Conservation (phyloP, 2,113 vertebrate genomes). For the Nymphicus hollandicus region DNA sequence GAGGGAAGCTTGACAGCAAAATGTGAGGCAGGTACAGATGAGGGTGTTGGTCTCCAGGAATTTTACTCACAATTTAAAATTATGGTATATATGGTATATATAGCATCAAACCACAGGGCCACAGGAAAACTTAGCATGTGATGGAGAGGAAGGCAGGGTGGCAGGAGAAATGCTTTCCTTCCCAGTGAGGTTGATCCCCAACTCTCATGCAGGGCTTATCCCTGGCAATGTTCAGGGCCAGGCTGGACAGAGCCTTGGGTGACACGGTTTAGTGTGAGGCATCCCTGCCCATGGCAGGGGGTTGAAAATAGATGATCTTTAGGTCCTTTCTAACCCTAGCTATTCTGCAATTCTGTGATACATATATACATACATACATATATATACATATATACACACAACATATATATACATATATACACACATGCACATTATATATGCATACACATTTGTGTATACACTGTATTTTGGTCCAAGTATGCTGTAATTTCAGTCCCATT, state of each 20-base stretch:
- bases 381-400: too few species aligned
- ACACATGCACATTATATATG: not conserved
- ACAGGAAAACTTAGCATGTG: not conserved
- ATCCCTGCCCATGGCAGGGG: too few species aligned
- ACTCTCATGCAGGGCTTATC: not conserved
- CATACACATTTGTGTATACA: too few species aligned
- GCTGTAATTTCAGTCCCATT: not conserved
- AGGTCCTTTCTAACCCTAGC: not conserved
- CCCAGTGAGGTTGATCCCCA: not conserved
- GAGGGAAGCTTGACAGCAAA: not conserved
- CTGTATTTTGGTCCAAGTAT: not conserved
- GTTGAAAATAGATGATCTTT: not conserved
- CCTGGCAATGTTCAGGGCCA: not conserved
- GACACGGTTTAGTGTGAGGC: not conserved
- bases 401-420: not conserved
- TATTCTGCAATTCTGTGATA: not conserved
- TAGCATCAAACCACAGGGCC: not conserved
- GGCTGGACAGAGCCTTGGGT: not conserved
- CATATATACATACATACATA: too few species aligned
- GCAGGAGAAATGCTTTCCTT: not conserved
- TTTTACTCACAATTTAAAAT: not conserved
- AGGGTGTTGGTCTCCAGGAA: not conserved
- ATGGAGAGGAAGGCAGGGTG: not conserved
- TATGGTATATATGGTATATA: not conserved
- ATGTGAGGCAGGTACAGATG: rapidly evolving